phyloP scores from a whole-genome alignment of 2,113 vertebrate genomes.

The Tylochromis polylepis region DNA sequence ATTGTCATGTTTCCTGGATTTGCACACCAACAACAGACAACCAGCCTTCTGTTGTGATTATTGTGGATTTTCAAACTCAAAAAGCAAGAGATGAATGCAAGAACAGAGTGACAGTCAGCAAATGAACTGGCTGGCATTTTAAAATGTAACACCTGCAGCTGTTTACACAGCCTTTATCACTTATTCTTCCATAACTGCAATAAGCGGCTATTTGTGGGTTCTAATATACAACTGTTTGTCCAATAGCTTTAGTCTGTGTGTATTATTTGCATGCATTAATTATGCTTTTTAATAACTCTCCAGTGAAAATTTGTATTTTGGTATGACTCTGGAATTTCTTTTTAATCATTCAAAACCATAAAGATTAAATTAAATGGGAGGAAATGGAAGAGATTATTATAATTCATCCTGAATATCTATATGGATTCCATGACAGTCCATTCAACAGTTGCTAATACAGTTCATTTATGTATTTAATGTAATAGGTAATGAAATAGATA shows the following conservation, averaged over 20 bases:
- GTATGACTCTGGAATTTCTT: not conserved
- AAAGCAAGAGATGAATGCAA: not conserved
- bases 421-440: not conserved
- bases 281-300: not conserved
- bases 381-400: not conserved
- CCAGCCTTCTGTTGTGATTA: not conserved
- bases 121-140: not conserved
- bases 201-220: not conserved
- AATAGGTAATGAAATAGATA: not conserved
- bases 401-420: not conserved
- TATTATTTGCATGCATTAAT: not conserved
- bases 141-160: not conserved
- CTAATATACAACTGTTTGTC: not conserved
- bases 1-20: conserved; percentile 50
- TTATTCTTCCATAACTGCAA: not conserved
- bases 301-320: not conserved
- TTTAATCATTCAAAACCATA: rapidly evolving
- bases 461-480: not conserved
- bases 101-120: not conserved
- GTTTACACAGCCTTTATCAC: not conserved
- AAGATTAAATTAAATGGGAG: not conserved
- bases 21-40: not conserved
- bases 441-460: not conserved
- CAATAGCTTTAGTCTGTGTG: not conserved
- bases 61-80: not conserved